Conservation (phyloP, 2,888 invertebrate species). For the Nesidiocoris tenuis region DNA sequence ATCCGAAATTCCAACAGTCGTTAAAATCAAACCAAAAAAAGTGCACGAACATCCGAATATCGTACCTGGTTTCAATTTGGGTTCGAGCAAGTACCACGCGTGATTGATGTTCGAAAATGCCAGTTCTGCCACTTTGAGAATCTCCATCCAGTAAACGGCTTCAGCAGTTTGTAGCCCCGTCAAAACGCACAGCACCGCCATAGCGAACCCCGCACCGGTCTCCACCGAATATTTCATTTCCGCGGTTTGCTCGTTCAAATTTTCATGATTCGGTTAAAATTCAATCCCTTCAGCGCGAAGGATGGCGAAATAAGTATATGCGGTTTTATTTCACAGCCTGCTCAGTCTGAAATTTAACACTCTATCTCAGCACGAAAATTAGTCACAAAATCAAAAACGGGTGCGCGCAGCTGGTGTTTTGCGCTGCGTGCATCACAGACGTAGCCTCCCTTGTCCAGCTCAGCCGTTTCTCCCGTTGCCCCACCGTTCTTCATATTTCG, state of each 20-base stretch:
- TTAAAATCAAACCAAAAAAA: too few species aligned
- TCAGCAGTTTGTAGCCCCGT: slow-evolving; percentile 4
- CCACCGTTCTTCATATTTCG: not conserved
- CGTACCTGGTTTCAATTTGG: slow-evolving; percentile 13
- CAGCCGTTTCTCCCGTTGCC: not conserved
- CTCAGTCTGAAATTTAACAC: not conserved
- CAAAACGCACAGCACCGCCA: slow-evolving; percentile 6
- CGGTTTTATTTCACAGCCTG: not conserved
- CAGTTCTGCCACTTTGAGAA: slow-evolving; percentile 19
- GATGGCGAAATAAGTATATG: too few species aligned
- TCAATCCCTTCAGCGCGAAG: not conserved
- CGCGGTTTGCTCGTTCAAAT: not conserved
- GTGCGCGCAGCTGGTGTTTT: not conserved
- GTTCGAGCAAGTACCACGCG: slow-evolving; percentile 33
- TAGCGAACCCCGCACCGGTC: slow-evolving; percentile 1
- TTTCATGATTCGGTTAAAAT: not conserved
- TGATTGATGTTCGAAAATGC: slow-evolving; percentile 25
- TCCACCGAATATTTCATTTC: too few species aligned
- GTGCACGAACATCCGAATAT: too few species aligned
- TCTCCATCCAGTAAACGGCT: not conserved
- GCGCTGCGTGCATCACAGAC: not conserved
- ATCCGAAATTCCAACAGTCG: too few species aligned
- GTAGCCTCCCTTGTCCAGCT: not conserved
- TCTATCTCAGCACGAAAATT: too few species aligned
- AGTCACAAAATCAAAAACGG: too few species aligned